Evolutionary conservation across 2,797 vertebrate species (phyloP).

Genomic region (Fringilla coelebs): DNA sequence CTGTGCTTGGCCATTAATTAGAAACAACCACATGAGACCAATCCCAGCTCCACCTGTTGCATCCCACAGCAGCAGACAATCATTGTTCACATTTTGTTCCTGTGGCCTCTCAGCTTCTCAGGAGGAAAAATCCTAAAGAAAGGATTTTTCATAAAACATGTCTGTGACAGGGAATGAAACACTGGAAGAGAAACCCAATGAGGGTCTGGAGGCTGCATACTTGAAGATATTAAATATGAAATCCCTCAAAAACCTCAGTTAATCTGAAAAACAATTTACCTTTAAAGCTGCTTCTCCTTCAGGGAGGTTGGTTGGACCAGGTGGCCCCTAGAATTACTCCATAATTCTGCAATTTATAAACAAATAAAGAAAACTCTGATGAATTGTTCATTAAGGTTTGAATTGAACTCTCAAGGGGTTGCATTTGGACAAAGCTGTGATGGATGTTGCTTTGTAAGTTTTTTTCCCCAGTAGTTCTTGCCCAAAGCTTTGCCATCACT

Average conservation of each 20-base stretch:
- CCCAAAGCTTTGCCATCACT: not conserved
- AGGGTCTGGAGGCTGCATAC: not conserved
- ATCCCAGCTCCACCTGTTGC: no score
- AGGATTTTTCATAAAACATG: no score
- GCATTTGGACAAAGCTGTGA: not conserved
- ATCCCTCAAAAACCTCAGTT: not conserved
- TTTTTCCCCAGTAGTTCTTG: not conserved
- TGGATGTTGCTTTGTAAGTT: not conserved
- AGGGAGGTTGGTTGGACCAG: not conserved
- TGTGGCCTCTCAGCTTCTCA: no score
- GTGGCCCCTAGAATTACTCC: not conserved
- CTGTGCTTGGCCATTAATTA: no score
- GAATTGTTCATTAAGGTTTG: not conserved
- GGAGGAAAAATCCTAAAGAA: no score
- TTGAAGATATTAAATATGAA: not conserved
- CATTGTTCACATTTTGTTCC: no score
- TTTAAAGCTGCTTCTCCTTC: not conserved
- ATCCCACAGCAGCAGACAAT: no score
- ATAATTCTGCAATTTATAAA: not conserved
- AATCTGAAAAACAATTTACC: not conserved
- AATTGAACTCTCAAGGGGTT: not conserved
- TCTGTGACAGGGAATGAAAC: not conserved
- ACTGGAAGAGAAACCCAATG: not conserved
- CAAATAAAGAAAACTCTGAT: not conserved
- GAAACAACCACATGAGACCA: no score